Conservation (phyloP, 2,113 vertebrate genomes). For the Hippopotamus amphibius region DNA sequence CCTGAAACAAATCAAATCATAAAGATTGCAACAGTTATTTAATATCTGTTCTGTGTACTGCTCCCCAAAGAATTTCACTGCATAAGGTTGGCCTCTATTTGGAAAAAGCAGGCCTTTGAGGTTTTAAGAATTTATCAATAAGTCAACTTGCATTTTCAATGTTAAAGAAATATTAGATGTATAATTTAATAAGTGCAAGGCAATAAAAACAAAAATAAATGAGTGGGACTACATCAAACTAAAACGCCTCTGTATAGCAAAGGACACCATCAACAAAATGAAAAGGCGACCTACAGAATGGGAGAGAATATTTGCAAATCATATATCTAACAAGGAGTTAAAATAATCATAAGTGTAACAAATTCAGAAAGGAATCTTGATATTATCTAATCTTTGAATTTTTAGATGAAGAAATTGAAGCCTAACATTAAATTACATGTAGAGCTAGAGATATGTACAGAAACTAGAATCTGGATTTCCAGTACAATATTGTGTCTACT, state of each 20-base stretch:
- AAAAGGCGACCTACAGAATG: background rate
- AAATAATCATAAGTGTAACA: background rate
- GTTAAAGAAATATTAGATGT: background rate
- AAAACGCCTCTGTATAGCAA: background rate
- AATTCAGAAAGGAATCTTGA: slow-evolving; percentile 5
- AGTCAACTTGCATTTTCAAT: background rate
- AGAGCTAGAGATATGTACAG: background rate
- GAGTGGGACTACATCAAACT: background rate
- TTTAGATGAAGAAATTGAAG: slow-evolving; percentile 43
- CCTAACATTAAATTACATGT: background rate
- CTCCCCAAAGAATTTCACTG: background rate
- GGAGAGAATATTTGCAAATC: background rate
- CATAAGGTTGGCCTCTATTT: background rate
- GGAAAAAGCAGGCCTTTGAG: background rate
- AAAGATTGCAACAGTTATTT: background rate
- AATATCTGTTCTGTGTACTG: background rate
- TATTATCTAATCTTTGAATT: background rate
- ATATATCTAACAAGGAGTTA: background rate
- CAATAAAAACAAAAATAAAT: background rate
- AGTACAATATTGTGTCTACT: background rate
- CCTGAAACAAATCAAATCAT: slow-evolving; percentile 77
- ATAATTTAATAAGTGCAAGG: background rate
- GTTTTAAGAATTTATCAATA: slow-evolving; percentile 32
- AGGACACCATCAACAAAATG: slow-evolving; percentile 17
- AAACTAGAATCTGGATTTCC: background rate